Evolutionary conservation across 92 coral and sea anemone species (phyloP).

Genomic region (Paramuricea clavata): DNA sequence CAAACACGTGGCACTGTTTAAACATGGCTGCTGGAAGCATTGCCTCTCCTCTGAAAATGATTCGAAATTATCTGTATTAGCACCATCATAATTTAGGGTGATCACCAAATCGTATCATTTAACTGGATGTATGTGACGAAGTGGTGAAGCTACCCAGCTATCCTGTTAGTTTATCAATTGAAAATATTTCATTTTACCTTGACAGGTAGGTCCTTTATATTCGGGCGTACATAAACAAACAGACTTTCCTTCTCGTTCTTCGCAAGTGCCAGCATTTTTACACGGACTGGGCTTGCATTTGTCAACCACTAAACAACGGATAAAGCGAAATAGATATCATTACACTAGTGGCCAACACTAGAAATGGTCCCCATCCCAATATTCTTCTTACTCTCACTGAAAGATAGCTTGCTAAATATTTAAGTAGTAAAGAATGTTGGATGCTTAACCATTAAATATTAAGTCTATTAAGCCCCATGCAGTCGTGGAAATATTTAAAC

Average conservation of each 20-base stretch:
- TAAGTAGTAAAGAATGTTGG: too few relatives aligned
- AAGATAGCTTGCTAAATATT: too few relatives aligned
- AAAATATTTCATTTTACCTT: constrained; percentile 64
- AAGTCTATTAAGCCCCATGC: too few relatives aligned
- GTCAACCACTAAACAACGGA: constrained; percentile 76
- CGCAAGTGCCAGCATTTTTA: constrained; percentile 90
- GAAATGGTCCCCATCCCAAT: too few relatives aligned
- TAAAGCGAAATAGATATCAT: neutral
- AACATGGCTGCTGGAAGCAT: constrained; percentile 86
- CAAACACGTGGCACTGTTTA: constrained; percentile 87
- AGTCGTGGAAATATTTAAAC: too few relatives aligned
- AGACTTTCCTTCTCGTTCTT: constrained; percentile 80
- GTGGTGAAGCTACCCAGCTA: neutral
- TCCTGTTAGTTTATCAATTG: neutral
- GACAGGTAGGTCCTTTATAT: constrained; percentile 86
- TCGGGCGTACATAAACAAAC: constrained; percentile 80
- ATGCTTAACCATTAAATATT: too few relatives aligned
- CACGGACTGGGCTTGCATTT: constrained; percentile 97
- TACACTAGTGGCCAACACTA: too few relatives aligned
- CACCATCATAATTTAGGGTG: too few relatives aligned
- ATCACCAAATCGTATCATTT: too few relatives aligned
- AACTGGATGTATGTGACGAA: too few relatives aligned
- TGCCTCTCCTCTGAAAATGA: constrained; percentile 69
- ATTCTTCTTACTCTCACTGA: too few relatives aligned
- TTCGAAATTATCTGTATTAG: neutral